These are phyloP conservation scores for Trichopoda pennipes DNA, from an alignment of 2,888 invertebrate species.

Conservation along the genomic window DNA sequence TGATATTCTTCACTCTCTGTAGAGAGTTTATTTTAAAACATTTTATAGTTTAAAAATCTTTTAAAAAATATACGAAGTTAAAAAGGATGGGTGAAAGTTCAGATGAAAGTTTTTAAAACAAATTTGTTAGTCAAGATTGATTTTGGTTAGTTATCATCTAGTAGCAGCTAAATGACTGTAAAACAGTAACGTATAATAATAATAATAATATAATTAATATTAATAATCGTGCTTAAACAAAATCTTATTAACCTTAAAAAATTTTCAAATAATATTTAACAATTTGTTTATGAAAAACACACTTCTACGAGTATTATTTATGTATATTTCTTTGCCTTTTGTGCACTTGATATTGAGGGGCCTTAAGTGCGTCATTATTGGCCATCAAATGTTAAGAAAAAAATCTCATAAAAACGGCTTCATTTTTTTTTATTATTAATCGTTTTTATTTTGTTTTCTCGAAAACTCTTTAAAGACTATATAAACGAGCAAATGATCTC, in stretches of 20 bases:
- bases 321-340: constrained; percentile 12
- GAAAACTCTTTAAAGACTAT: constrained; percentile 37
- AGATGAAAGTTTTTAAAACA: too few relatives aligned
- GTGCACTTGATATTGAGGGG: constrained; percentile 73
- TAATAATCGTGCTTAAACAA: background rate
- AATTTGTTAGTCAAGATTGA: too few relatives aligned
- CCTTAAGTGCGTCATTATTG: constrained; percentile 77
- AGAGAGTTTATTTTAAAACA: too few relatives aligned
- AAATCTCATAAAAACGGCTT: constrained; percentile 34
- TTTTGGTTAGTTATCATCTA: too few relatives aligned
- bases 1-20: too few relatives aligned
- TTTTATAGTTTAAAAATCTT: too few relatives aligned
- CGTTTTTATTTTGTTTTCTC: constrained; percentile 34
- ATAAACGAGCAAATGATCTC: constrained; percentile 12
- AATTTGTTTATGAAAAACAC: background rate
- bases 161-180: too few relatives aligned
- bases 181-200: too few relatives aligned
- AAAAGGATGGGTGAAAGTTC: too few relatives aligned
- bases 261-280: too few relatives aligned
- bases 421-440: constrained; percentile 5
- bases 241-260: background rate
- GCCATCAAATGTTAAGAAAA: constrained; percentile 71
- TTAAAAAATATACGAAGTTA: too few relatives aligned
- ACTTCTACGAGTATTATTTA: background rate
- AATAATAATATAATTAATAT: too few relatives aligned